Evolutionary conservation across 1,140 invertebrate species (phyloP), one percentile per base, ranked within the genome.

Genomic region (Bombus waltoni): DNA sequence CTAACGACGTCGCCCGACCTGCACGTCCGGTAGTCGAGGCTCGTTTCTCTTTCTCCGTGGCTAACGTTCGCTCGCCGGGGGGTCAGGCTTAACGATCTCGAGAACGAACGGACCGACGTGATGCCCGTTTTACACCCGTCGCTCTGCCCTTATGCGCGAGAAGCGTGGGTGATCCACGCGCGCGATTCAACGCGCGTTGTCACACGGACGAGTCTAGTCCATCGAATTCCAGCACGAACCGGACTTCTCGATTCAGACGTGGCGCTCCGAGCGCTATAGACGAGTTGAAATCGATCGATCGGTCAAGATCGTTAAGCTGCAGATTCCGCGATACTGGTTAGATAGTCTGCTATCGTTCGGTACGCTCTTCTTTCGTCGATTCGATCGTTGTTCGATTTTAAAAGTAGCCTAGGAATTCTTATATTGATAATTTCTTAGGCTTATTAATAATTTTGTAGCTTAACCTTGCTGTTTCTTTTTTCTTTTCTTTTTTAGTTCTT

Each of bases 41-140:
- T 90, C 91, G 92, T 94, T 68, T 94, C 83, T 87, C 77, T 87
- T 82, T 87, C 85, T 75, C 85, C 78, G 87, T 85, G 81, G 90
- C 87, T 74, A 87, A 87, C 88, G 91, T 90, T 93, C 88, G 90
- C 89, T 87, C 92, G 88, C 92, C 92, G 92, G 91, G 92, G 92
- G 92, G 91, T 92, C 91, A 86, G 88, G 86, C 90, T 94, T 93
- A 92, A 93, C 93, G 91, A 94, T 91, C 91, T 91, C 91, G 85
- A 91, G 89, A 90, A 70, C 88, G 88, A 88, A 89, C 81, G 86
- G 89, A 81, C 81, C 87, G 90, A 92, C 91, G 90, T 91, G 90
- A 91, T 92, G 89, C 89, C 92, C 82, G 92, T 73, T 93, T 94
- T 94, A 93, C 93, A 93, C 89, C 90, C 92, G 92, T 93, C 92